Base-by-base conservation (phyloP, 2,113 vertebrate genomes). In the Brachionichthys hirsutus region DNA sequence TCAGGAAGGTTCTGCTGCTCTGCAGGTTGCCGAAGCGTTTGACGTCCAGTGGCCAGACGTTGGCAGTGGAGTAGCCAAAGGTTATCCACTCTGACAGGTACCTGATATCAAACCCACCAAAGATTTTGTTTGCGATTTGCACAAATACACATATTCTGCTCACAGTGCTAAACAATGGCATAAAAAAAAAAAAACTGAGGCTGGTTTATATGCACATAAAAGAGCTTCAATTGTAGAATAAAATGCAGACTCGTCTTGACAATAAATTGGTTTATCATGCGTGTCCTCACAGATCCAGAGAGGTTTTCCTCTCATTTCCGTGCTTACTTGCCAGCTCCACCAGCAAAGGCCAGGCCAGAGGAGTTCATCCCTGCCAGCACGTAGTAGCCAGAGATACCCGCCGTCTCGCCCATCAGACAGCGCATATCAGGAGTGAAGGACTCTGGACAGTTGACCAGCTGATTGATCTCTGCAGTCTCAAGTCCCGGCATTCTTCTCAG, bases 71-170 rank as follows among this genome's bases (percentile, higher is more conserved):
- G 67, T 95, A 97, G 0, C 97, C 97, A 2, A 95, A 89, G 4
- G 94, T 94, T 90, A 99, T 98, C 97, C 97, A 99, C 75, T 99
- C 97, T 2, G 97, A 95, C 67, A 99, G 86, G 78, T 92, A 98
- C 87, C 97, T 99, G 68, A 1, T 0, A 58, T 1, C 15, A 72
- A 62, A 62, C n/a, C 3, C 52, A 52, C 34, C 42, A 36, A 55
- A 41, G n/a, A 49, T 17, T 49, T 16, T n/a, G 43, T 56, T 42
- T 62, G 42, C 51, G 44, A 14, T 35, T 13, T 59, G 22, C 24
- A 30, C 24, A 30, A 30, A 30, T 9, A 41, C 19, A 18, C 17
- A 24, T 0, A 0, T 18, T 3, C n/a, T n/a, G 16, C 18, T 38
- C 45, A 55, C 35, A 50, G 15, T 19, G 12, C 12, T 49, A 19